phyloP scores from a whole-genome alignment of 2,797 vertebrate species.

The Aphelocoma californica region DNA sequence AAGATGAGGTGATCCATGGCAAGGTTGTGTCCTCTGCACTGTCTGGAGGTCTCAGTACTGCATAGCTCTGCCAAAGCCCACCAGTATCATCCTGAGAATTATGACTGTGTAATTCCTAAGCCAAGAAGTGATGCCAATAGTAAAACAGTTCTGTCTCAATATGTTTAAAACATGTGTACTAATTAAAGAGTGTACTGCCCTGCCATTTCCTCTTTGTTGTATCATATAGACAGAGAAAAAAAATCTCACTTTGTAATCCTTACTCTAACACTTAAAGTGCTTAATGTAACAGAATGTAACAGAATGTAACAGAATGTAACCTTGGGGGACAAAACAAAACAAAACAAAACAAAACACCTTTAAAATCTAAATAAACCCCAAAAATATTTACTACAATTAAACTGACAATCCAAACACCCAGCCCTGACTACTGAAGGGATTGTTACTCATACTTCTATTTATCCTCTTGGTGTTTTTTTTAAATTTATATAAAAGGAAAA shows the following conservation, averaged over 20 bases:
- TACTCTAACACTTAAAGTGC: neutral
- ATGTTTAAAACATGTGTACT: neutral
- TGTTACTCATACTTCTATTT: neutral
- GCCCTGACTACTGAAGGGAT: neutral
- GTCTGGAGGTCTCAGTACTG: neutral
- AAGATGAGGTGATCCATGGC: neutral
- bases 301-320: neutral
- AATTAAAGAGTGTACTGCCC: neutral
- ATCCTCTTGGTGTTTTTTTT: neutral
- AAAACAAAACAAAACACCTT: neutral
- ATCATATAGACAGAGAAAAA: neutral
- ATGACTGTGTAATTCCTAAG: neutral
- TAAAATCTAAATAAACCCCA: neutral
- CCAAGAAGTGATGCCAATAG: neutral
- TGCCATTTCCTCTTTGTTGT: neutral
- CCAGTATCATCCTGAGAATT: neutral
- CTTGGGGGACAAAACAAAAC: neutral
- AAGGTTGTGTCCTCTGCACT: neutral
- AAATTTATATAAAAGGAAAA: slow-evolving; percentile 11
- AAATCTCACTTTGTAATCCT: neutral
- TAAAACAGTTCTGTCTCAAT: neutral
- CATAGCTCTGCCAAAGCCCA: neutral
- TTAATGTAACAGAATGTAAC: neutral
- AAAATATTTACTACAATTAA: neutral
- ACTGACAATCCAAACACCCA: neutral